Conservation (phyloP, 2,797 vertebrate species). For the Iguana delicatissima region DNA sequence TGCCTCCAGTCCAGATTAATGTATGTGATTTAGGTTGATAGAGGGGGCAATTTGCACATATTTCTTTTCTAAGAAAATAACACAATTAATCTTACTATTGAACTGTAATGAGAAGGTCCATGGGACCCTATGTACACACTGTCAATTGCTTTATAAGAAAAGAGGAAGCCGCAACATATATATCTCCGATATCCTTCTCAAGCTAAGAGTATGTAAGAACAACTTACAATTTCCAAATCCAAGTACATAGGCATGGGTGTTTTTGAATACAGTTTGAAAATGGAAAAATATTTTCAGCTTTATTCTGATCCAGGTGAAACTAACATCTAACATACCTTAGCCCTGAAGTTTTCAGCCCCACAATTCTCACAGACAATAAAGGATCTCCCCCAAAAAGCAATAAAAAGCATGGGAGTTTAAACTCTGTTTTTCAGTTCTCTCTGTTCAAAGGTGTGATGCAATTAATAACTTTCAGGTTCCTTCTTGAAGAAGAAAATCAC, state of each 20-base stretch:
- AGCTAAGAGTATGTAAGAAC: neutral
- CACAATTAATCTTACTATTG: neutral
- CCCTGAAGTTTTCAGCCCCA: too few species aligned
- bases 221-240: neutral
- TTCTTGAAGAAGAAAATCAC: neutral
- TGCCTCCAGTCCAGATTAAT: neutral
- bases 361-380: too few species aligned
- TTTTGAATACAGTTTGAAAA: too few species aligned
- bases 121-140: neutral
- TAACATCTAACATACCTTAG: too few species aligned
- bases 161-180: neutral
- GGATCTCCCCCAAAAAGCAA: too few species aligned
- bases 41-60: neutral
- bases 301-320: too few species aligned
- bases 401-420: too few species aligned
- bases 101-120: neutral
- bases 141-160: neutral
- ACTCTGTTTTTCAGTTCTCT: too few species aligned
- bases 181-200: neutral
- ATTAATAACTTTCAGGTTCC: too few species aligned
- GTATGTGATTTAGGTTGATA: neutral
- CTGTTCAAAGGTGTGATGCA: too few species aligned
- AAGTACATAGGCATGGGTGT: neutral
- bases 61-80: neutral
- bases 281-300: too few species aligned